Evolutionary conservation across 2,797 vertebrate genomes (phyloP).

Genomic region (Phataginus tetradactyla): DNA sequence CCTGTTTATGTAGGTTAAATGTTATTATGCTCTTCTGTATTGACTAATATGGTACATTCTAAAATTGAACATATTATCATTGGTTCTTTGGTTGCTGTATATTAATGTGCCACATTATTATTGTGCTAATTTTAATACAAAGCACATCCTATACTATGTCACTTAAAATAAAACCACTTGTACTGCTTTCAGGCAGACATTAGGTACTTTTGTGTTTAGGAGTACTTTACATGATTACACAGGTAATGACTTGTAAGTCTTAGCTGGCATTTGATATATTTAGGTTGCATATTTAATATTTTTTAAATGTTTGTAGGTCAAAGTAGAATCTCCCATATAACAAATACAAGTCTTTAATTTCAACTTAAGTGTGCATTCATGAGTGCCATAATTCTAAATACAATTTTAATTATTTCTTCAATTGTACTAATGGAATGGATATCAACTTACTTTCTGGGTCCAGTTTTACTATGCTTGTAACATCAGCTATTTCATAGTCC

Average conservation of each 20-base stretch:
- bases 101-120: conserved; percentile 21
- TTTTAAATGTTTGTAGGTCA: conserved; percentile 52
- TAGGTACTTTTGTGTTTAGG: background rate
- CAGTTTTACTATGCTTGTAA: background rate
- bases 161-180: background rate
- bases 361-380: background rate
- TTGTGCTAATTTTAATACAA: conserved; percentile 45
- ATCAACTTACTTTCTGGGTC: background rate
- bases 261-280: background rate
- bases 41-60: background rate
- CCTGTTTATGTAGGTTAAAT: conserved; percentile 72
- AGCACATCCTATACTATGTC: background rate
- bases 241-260: background rate
- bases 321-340: background rate
- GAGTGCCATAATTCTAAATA: background rate
- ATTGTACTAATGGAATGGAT: background rate
- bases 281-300: background rate
- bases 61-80: conserved; percentile 17
- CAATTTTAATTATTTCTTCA: background rate
- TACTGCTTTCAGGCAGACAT: background rate
- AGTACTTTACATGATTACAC: background rate
- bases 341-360: background rate
- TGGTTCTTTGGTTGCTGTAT: conserved; percentile 16
- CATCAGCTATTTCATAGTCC: background rate
- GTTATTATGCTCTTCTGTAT: conserved; percentile 59